Conservation (phyloP, 2,113 vertebrate genomes). For the Xiphophorus couchianus region DNA sequence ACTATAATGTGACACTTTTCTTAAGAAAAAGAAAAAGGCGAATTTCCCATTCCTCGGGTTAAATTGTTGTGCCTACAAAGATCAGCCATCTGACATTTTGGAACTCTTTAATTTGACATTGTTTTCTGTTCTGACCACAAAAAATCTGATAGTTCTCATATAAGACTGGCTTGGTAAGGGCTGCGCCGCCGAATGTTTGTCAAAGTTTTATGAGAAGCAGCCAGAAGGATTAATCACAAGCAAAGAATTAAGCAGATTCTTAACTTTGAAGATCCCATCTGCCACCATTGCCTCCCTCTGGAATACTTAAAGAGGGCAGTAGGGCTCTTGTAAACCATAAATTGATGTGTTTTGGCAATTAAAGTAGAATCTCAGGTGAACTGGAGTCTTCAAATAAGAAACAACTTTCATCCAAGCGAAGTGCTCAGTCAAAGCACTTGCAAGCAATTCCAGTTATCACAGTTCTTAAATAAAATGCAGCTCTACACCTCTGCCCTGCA, state of each 20-base stretch:
- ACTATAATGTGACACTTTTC: neutral
- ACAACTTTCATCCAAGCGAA: neutral
- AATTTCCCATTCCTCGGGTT: too few species aligned
- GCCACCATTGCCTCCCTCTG: neutral
- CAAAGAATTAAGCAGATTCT: neutral
- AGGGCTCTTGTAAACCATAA: neutral
- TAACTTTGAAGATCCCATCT: neutral
- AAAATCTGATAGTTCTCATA: neutral
- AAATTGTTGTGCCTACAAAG: neutral
- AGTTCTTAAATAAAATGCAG: neutral
- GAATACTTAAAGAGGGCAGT: neutral
- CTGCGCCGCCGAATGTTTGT: neutral
- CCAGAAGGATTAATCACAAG: neutral
- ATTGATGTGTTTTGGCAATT: neutral
- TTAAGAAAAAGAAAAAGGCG: too few species aligned
- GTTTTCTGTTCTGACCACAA: too few species aligned
- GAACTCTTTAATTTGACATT: neutral
- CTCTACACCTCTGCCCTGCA: neutral
- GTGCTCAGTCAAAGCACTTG: neutral
- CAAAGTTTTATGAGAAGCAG: neutral
- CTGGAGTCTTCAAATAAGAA: neutral
- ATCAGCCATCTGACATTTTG: neutral
- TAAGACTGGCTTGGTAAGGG: neutral
- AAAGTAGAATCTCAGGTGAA: constrained; percentile 1
- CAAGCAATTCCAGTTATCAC: neutral